These are phyloP conservation scores for Calephelis nemesis DNA, from an alignment of 1,140 invertebrate genomes.

Conservation along the genomic window DNA sequence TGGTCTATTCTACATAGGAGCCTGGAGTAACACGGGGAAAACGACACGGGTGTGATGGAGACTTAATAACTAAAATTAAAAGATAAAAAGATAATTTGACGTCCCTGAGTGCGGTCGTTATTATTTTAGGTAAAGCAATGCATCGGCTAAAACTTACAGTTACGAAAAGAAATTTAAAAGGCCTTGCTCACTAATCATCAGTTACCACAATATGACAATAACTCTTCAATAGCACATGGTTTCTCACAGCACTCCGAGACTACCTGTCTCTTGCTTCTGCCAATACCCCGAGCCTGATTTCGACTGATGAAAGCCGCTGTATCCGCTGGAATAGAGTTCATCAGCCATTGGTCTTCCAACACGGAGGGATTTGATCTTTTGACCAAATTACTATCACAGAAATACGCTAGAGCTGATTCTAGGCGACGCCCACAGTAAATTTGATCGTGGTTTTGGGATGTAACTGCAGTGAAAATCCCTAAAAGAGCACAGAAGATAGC, in stretches of 20 bases:
- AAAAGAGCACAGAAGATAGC: slow-evolving; percentile 23
- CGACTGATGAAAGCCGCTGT: slow-evolving; percentile 30
- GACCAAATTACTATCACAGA: slow-evolving; percentile 32
- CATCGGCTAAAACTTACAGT: no score
- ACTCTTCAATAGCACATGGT: slow-evolving; percentile 33
- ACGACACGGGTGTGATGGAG: no score
- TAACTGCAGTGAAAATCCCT: slow-evolving; percentile 16
- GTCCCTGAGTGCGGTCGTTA: no score
- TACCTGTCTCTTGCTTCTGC: slow-evolving; percentile 34
- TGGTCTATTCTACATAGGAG: no score
- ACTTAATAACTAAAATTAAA: no score
- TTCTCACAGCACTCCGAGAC: slow-evolving; percentile 45
- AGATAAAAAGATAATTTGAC: no score
- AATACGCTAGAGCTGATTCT: slow-evolving; percentile 25
- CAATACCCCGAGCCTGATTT: slow-evolving; percentile 28
- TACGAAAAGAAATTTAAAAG: no score
- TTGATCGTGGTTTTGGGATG: slow-evolving; percentile 23
- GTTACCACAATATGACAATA: slow-evolving; percentile 37
- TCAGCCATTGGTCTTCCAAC: no score
- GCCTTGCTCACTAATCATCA: neutral
- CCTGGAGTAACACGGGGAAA: no score
- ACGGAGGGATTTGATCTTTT: slow-evolving; percentile 23
- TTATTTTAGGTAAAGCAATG: no score
- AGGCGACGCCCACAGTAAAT: slow-evolving; percentile 34
- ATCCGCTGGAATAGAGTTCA: neutral